Base-by-base conservation (phyloP, 2,113 vertebrate genomes). In the Pelecanus crispus region DNA sequence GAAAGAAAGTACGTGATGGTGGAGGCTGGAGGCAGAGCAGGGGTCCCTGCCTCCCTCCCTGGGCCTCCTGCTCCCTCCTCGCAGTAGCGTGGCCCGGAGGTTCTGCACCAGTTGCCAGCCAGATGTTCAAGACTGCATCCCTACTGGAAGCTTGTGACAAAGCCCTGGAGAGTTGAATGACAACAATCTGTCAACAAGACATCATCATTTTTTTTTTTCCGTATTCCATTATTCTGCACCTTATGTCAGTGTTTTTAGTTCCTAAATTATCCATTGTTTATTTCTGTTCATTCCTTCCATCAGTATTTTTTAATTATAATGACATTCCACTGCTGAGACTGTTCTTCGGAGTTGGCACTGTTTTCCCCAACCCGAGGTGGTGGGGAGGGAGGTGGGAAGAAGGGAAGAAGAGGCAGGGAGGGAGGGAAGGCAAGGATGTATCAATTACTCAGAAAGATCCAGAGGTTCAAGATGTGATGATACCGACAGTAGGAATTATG, bases 221-320 rank as follows among this genome's bases (percentile, higher is more conserved):
- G 77, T 93, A 97, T 98, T 97, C 97, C 94, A 97, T 98, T 98
- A 98, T 97, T 98, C 95, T 78, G 58, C 61, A 96, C 98, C 98
- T 98, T 98, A 98, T 98, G 98, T 94, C 95, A 97, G 92, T 98
- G 97, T 97, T 98, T 98, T 97, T 79, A 79, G 62, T 94, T 93
- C 93, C 92, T 90, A 86, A 97, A 97, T 97, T 96, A 93, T 79
- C 86, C 45, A 0, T 95, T 94, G 90, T 93, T 97, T 96, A 96
- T 94, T 97, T 96, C 92, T 88, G 36, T 38, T 95, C 4, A 7
- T 91, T 97, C 56, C 70, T 97, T 95, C 56, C 58, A 94, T 84
- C 44, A 71, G 71, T 97, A 82, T 96, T 97, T 97, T 94, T 97
- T 75, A 92, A 94, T 96, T 97, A 95, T 97, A 97, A 97, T 95